Conservation (phyloP, 2,113 vertebrate genomes). For the Dicerorhinus sumatrensis region DNA sequence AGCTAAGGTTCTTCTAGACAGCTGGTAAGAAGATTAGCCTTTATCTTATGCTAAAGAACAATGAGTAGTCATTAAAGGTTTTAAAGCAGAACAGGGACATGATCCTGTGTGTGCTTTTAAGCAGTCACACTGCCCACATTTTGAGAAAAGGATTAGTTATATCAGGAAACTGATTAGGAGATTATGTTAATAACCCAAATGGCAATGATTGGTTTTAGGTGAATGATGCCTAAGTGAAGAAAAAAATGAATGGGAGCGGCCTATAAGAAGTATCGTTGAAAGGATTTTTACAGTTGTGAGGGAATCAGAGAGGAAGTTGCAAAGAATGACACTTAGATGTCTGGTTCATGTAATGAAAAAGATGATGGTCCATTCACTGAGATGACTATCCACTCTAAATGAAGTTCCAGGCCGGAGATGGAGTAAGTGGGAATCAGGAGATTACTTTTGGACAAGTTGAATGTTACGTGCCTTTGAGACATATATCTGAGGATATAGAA, state of each 20-base stretch:
- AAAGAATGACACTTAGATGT: neutral
- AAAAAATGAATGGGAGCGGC: neutral
- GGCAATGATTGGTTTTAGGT: neutral
- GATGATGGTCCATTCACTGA: neutral
- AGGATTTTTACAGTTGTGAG: neutral
- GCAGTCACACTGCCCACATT: neutral
- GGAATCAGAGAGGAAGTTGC: neutral
- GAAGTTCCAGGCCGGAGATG: neutral
- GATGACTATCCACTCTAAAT: neutral
- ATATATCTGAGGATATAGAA: neutral
- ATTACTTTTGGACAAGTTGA: neutral
- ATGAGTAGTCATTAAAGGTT: neutral
- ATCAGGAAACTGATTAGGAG: neutral
- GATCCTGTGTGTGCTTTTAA: neutral
- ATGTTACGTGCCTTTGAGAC: neutral
- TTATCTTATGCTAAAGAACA: neutral
- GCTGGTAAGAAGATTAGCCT: neutral
- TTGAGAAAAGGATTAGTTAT: neutral
- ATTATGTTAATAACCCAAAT: neutral
- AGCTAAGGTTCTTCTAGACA: neutral
- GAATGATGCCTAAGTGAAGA: neutral
- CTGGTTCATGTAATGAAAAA: neutral
- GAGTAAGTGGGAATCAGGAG: neutral
- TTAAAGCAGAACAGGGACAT: neutral
- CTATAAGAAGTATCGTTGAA: neutral